Conservation (phyloP, 1,140 invertebrate genomes). For the Pseudomyrmex pallidus region DNA sequence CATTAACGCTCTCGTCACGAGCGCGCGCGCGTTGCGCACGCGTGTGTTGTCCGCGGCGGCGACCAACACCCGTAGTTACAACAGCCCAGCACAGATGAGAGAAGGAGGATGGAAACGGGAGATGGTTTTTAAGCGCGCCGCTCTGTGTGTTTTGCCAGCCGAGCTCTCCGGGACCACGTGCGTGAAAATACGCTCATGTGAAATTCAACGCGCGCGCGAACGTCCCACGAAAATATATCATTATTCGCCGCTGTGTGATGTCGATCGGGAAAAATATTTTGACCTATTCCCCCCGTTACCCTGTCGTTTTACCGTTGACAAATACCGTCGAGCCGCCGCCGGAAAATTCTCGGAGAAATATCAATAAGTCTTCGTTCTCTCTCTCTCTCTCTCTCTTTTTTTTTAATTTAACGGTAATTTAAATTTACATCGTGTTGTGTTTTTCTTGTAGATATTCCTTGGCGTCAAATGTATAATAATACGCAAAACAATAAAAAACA, state of each 20-base stretch:
- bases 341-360: neutral
- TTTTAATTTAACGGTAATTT: neutral
- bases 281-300: neutral
- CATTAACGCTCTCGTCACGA: conserved; percentile 61
- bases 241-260: neutral
- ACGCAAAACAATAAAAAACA: too few species aligned
- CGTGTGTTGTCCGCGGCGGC: neutral
- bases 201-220: conserved; percentile 18
- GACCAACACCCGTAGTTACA: too few species aligned
- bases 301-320: neutral
- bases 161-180: conserved; percentile 14
- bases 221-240: conserved; percentile 49
- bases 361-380: neutral
- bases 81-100: too few species aligned
- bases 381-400: neutral
- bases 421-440: neutral
- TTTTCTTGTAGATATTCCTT: too few species aligned
- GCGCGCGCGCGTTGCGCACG: conserved; percentile 32
- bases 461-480: too few species aligned
- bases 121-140: conserved; percentile 17
- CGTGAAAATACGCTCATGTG: conserved; percentile 41
- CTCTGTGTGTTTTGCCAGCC: conserved; percentile 11
- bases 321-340: neutral
- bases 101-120: conserved; percentile 4
- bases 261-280: conserved; percentile 39